phyloP scores from a whole-genome alignment of 2,888 invertebrate species.

The Limnephilus auricula region DNA sequence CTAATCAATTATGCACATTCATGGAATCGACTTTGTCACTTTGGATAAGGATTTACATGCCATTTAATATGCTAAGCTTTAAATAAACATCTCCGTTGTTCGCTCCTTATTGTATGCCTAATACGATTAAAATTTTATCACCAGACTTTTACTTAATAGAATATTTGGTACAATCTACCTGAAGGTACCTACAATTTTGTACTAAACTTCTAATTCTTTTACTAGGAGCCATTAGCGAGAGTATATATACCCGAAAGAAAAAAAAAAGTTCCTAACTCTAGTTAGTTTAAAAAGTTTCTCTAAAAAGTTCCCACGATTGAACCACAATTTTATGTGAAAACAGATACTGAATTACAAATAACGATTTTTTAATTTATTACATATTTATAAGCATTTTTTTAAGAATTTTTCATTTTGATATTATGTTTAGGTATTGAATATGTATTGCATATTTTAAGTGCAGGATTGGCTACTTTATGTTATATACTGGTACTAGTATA shows the following conservation, averaged over 20 bases:
- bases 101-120: background rate
- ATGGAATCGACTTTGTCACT: too few species aligned
- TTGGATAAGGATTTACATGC: background rate
- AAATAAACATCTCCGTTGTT: background rate
- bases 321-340: background rate
- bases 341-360: background rate
- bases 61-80: background rate
- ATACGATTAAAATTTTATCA: background rate
- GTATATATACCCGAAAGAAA: too few species aligned
- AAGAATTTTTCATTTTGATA: background rate
- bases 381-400: too few species aligned
- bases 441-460: too few species aligned
- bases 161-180: too few species aligned
- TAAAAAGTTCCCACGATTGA: background rate
- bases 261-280: too few species aligned
- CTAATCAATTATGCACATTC: background rate
- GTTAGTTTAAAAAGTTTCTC: too few species aligned
- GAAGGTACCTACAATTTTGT: too few species aligned
- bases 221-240: background rate
- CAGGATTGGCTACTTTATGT: too few species aligned
- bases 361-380: too few species aligned
- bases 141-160: background rate
- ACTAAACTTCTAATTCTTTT: background rate
- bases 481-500: too few species aligned
- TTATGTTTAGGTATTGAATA: background rate